A percentile compares a stretch with the other conserved stretches of the same genome.
Conservation (phyloP, 2,113 vertebrate genomes). For the Pterocles gutturalis region DNA sequence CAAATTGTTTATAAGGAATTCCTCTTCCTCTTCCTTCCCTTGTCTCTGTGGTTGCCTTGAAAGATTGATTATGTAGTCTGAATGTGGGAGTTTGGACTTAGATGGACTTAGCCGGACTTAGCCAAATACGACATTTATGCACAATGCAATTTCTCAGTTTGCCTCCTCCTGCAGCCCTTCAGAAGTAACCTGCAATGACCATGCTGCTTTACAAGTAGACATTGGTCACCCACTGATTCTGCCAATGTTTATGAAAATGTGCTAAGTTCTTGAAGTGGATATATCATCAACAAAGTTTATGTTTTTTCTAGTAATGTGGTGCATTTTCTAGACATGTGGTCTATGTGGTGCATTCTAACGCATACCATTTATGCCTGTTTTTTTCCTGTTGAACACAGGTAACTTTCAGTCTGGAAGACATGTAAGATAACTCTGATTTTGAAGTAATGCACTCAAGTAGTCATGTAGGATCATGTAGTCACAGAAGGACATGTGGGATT, state of each 20-base stretch:
- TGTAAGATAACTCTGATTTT: background rate
- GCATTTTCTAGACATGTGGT: no score
- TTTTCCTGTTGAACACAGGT: background rate
- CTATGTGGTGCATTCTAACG: background rate
- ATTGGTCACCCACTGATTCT: background rate
- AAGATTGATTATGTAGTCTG: background rate
- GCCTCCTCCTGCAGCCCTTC: background rate
- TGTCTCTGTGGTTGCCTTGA: background rate
- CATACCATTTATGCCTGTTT: background rate
- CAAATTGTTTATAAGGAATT: background rate
- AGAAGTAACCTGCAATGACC: background rate
- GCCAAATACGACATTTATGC: background rate
- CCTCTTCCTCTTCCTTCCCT: background rate
- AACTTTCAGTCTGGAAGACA: background rate
- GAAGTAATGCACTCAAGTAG: background rate
- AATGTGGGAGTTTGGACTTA: background rate
- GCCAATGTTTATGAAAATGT: background rate
- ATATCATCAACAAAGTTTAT: background rate
- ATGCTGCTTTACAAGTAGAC: background rate
- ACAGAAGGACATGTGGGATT: background rate
- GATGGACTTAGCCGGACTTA: background rate
- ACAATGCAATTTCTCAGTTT: background rate
- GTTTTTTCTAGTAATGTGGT: background rate
- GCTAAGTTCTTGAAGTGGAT: background rate
- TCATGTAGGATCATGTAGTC: background rate